Base-by-base conservation (phyloP, 2,888 invertebrate genomes). In the Metopia argyrocephala region DNA sequence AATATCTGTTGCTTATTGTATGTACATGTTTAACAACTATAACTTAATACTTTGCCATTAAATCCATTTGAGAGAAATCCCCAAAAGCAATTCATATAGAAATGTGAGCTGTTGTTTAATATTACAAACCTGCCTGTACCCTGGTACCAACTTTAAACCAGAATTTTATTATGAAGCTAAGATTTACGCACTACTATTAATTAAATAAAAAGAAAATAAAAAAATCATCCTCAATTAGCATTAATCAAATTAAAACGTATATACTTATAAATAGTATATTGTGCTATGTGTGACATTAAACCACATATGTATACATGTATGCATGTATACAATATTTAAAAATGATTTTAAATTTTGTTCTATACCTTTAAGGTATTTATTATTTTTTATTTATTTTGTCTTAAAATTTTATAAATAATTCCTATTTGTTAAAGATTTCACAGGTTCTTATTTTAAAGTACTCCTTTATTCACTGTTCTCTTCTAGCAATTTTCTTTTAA, bases 211-310 rank as follows among this genome's bases (percentile, higher is more conserved):
- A 15, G 15, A 15, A 38, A 12, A 38, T 4, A 18, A 57, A 5
- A 21, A 28, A 38, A 59, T 31, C 31, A 38, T 59, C n/a, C 23
- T 38, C 21, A 38, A 57, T 57, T 31, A 57, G 20, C 31, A 57
- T 18, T 57, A 38, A 38, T 12, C 3, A 38, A 38, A 38, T 38
- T 38, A 38, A 38, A n/a, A n/a, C 15, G 9, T 38, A 48, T 18
- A n/a, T 48, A n/a, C 18, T 48, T 48, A 7, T 48, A 7, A 48
- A 20, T 38, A n/a, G 6, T 48, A 48, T 48, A 48, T 18, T 48
- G 2, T 48, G 15, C 7, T 38, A 9, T 38, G 9, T 38, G 38
- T 5, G 38, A 38, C 9, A 38, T 38, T 38, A n/a, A n/a, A n/a
- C n/a, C n/a, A n/a, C n/a, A n/a, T n/a, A n/a, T n/a, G n/a, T n/a